phyloP scores from a whole-genome alignment of 2,113 vertebrate genomes.

The Sitta europaea region DNA sequence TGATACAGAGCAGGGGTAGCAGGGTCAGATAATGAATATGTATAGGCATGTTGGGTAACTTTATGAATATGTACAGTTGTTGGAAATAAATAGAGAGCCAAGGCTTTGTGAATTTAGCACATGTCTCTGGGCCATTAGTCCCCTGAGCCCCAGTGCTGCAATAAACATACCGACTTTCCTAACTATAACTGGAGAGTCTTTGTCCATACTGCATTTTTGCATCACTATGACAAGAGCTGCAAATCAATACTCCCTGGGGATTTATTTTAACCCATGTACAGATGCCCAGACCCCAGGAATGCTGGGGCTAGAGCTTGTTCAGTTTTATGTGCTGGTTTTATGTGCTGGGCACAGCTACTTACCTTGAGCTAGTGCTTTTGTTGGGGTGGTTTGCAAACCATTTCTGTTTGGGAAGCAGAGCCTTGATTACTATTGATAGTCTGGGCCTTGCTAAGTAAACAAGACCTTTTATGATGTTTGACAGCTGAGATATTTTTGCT shows the following conservation, averaged over 20 bases:
- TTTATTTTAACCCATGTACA: rapidly evolving
- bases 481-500: not conserved
- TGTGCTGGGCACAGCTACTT: not conserved
- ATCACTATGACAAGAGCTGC: not conserved
- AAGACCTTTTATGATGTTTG: not conserved
- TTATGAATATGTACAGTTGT: no score
- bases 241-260: not conserved
- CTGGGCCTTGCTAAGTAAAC: not conserved
- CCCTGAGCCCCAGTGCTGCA: no score
- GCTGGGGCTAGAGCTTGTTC: not conserved
- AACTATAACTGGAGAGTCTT: no score
- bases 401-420: not conserved
- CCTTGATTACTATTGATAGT: not conserved
- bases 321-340: not conserved
- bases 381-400: not conserved
- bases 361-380: not conserved
- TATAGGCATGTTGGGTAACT: no score
- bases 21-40: no score
- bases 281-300: not conserved
- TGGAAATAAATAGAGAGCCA: no score
- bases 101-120: no score
- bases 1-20: no score
- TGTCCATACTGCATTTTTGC: no score
- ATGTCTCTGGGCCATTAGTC: no score
- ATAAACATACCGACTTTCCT: no score